Base-by-base conservation (phyloP, 30 jellyfish, hydroid and myxozoan genomes). In the Aurelia sp. region DNA sequence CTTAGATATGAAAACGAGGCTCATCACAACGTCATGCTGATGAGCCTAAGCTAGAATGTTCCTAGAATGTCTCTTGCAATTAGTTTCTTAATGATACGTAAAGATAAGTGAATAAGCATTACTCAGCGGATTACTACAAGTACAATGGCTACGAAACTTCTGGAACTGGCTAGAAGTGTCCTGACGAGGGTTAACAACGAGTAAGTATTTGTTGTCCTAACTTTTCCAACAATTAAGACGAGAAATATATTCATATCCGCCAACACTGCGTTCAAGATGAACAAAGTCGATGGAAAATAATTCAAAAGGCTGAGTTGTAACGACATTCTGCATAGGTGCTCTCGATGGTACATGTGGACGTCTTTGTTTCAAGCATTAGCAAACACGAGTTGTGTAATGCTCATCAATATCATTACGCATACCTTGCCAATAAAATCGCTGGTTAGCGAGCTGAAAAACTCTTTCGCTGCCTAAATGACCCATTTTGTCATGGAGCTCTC, bases 381-480 rank as follows among this genome's bases (percentile, higher is more conserved):
- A 82, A 3, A 21, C 52, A 7, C 60, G 50, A 13, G 70, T 41
- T 21, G 40, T 24, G 64, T 21, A 80, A n/a, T 31, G 21, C 40
- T 80, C 91, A 9, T n/a, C n/a, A n/a, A 80, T 80, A 41, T 27
- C 91, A 17, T 48, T 19, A 12, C 83, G 78, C 92, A 82, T 82
- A 60, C 55, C 12, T 13, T 88, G 92, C 92, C 88, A 82, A 61
- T 67, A 65, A 67, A 82, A 67, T 13, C 92, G 85, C 27, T 82
- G 86, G 55, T 21, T 44, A 18, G 92, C 92, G 44, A 82, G 69
- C 55, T 82, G 77, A 13, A 82, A 53, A 22, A 82, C 88, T n/a
- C 92, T 79, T 22, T 82, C 77, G 52, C 87, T 82, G 75, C 88
- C 51, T 50, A 67, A 59, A 40, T 82, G 78, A 35, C 88, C 92